These are phyloP conservation scores for Siderastrea radians DNA, from an alignment of 92 coral and sea anemone species.

Conservation along the genomic window DNA sequence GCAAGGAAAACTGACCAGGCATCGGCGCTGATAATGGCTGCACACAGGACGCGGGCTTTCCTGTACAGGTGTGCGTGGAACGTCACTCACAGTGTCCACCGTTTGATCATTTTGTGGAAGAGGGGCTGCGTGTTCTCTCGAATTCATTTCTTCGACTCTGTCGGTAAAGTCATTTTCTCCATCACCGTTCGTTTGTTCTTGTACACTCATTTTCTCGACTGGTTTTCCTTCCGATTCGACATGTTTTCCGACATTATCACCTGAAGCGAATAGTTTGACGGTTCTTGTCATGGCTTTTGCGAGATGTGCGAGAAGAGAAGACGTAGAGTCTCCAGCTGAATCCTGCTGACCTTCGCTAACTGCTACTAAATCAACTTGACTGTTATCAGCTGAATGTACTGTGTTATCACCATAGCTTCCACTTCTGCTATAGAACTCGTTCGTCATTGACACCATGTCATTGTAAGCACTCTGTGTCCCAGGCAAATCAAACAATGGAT, in stretches of 20 bases:
- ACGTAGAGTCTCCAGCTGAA: background rate
- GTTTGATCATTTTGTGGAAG: background rate
- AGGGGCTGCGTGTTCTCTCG: background rate
- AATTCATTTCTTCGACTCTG: background rate
- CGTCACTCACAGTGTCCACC: background rate
- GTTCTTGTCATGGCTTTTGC: background rate
- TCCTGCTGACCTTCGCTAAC: background rate
- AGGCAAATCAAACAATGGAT: background rate
- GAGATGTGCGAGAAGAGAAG: background rate
- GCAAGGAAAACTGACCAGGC: slow-evolving; percentile 80
- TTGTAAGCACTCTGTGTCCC: background rate
- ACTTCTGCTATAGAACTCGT: background rate
- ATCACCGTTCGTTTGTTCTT: background rate
- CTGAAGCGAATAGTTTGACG: background rate
- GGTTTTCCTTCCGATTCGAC: background rate
- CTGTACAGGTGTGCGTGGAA: slow-evolving; percentile 46
- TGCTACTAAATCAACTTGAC: background rate
- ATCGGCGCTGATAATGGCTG: slow-evolving; percentile 83
- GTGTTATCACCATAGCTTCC: background rate
- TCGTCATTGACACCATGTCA: background rate
- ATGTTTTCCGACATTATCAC: background rate
- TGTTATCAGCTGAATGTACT: background rate
- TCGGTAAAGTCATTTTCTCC: background rate
- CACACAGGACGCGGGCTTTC: slow-evolving; percentile 62
- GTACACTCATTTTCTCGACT: background rate